phyloP scores from a whole-genome alignment of 1,140 invertebrate genomes.

The Drosophila aff. region DNA sequence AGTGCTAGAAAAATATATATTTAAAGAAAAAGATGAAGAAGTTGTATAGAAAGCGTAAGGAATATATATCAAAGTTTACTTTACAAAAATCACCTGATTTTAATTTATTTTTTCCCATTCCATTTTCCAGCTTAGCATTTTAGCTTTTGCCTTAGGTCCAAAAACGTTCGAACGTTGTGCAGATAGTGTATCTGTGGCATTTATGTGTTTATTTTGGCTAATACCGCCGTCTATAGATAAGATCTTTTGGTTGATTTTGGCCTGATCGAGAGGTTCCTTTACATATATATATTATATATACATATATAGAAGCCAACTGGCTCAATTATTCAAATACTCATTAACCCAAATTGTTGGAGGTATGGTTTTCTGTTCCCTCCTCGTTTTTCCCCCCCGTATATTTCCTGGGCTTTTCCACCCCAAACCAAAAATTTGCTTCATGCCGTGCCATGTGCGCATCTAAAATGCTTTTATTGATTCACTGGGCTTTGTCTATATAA shows the following conservation, averaged over 20 bases:
- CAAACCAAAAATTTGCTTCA: neutral
- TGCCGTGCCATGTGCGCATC: constrained; percentile 50
- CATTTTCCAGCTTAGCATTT: neutral
- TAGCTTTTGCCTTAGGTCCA: constrained; percentile 14
- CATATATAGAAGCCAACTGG: constrained; percentile 7
- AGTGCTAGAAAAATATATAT: neutral
- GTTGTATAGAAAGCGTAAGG: too few relatives aligned
- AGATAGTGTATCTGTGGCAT: constrained; percentile 15
- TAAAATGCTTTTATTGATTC: constrained; percentile 55
- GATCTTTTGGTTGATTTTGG: constrained; percentile 15
- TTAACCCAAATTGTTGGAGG: constrained; percentile 64
- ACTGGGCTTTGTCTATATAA: constrained; percentile 31
- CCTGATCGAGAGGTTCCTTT: constrained; percentile 6
- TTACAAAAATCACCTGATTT: constrained; percentile 11
- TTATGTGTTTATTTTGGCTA: constrained; percentile 26
- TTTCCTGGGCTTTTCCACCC: constrained; percentile 13
- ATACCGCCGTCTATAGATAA: constrained; percentile 5
- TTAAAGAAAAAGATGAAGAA: neutral
- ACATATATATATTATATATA: neutral
- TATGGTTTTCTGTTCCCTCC: neutral
- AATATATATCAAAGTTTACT: neutral
- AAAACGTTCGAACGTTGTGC: constrained; percentile 1
- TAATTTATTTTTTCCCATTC: neutral
- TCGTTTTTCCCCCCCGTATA: neutral
- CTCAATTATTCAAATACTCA: constrained; percentile 62